Base-by-base conservation (phyloP, 2,888 invertebrate genomes). In the Protonemura montana region DNA sequence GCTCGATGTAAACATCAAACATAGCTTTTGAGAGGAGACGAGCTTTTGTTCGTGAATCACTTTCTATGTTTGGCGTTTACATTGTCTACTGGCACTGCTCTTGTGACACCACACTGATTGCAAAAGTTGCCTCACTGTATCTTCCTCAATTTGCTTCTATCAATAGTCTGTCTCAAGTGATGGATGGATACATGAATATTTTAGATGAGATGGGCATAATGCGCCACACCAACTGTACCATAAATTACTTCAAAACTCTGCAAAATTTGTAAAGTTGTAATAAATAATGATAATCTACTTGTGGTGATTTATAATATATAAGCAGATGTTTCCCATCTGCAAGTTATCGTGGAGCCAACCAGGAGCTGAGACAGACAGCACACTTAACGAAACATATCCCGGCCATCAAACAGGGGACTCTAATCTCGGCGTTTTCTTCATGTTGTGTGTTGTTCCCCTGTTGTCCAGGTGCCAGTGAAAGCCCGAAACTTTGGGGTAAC, bases 401-500 rank as follows among this genome's bases (percentile, higher is more conserved):
- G 78, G 10, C 78, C 27, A 81, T 28, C 29, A 16, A 81, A 81
- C n/a, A 28, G 30, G 30, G 81, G 81, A 29, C 28, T 30, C 81
- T 30, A 81, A 30, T 81, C 29, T 26, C n/a, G 35, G 81, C 30
- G 76, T 42, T 42, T 86, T 86, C 84, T 86, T 84, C 80, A 80
- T 85, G 83, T 86, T 86, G 86, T 86, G 77, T 78, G 86, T 82
- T 86, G 82, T 76, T 86, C 77, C 77, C 76, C 83, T 86, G 30
- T 82, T 87, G 87, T 87, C 91, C 91, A 92, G 92, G 92, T 92
- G 92, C 92, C 90, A 92, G 92, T 91, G 92, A 92, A 90, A 92
- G 92, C 91, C 92, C 92, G 90, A 92, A 92, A 91, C 91, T 92
- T 91, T 93, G 93, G 93, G 92, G 91, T 90, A 91, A 92, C 90